Evolutionary conservation across 2,797 vertebrate genomes (phyloP).

Genomic region (Paramormyrops hopkinsi): DNA sequence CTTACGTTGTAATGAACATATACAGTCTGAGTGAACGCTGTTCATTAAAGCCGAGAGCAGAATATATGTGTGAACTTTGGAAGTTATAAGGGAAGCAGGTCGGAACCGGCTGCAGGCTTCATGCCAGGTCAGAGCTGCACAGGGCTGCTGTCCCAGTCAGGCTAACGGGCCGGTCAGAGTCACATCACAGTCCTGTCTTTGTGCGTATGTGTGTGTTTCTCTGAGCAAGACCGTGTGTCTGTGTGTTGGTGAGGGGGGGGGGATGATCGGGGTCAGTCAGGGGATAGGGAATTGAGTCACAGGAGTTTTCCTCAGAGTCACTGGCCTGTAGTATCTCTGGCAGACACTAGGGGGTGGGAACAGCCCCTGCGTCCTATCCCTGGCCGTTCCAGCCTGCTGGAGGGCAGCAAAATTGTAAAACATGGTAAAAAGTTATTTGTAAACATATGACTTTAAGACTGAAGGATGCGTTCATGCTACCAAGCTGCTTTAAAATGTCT

Average conservation of each 20-base stretch:
- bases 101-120: neutral
- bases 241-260: neutral
- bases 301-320: slow-evolving; percentile 35
- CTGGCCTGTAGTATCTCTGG: slow-evolving; percentile 44
- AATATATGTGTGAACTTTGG: neutral
- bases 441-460: neutral
- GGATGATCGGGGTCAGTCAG: neutral
- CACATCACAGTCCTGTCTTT: neutral
- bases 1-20: neutral
- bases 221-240: neutral
- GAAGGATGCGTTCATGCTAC: neutral
- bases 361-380: slow-evolving; percentile 28
- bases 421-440: neutral
- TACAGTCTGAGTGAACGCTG: neutral
- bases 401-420: slow-evolving; percentile 9
- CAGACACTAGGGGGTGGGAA: slow-evolving; percentile 38
- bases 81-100: neutral
- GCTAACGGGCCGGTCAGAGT: neutral
- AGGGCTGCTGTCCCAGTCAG: neutral
- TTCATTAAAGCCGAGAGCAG: neutral
- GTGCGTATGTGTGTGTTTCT: neutral
- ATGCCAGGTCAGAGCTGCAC: neutral
- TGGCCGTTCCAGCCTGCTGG: slow-evolving; percentile 28
- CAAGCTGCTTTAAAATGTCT: neutral
- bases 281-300: neutral